Base-by-base conservation (phyloP, 2,113 vertebrate genomes). In the Aspiorhynchus laticeps region DNA sequence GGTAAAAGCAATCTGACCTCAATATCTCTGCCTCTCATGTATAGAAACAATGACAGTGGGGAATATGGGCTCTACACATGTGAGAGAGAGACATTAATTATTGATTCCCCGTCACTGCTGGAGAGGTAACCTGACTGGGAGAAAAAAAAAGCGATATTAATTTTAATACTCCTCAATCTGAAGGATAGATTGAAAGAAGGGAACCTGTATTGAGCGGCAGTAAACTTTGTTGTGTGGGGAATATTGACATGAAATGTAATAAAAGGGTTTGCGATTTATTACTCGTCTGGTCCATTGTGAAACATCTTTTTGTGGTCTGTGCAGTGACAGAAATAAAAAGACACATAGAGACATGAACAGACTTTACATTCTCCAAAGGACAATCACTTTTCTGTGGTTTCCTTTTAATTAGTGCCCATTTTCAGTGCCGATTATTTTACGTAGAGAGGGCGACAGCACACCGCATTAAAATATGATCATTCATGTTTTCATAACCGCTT, bases 231-330 rank as follows among this genome's bases (percentile, higher is more conserved):
- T 89, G 84, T 88, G 84, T 80, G 88, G 74, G 78, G 89, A 87
- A 85, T 89, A 90, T 90, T 87, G 90, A 90, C 90, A 88, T 83
- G 83, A 87, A 89, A 90, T 87, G 84, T 90, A 89, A 90, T 91
- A 89, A 91, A 91, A 90, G n/a, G 19, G 85, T 74, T 86, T 61
- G 73, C 90, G 89, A 91, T 91, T 91, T 90, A 91, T 89, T 48
- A 59, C 81, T 75, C 53, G 41, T 28, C 53, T 67, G 46, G 59
- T 74, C 59, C 86, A 85, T 51, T 83, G 86, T 51, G 74, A 80
- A 85, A 48, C n/a, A 46, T 61, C 28, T 85, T 83, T 83, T 74
- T 85, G 78, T 26, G 38, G 53, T n/a, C 56, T 56, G 36, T 53
- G 77, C 36, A 80, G 31, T 36, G 51, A 46, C 41, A 41, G 38